These are phyloP conservation scores for Maconellicoccus hirsutus DNA, from an alignment of 1,140 invertebrate species.

Conservation along the genomic window DNA sequence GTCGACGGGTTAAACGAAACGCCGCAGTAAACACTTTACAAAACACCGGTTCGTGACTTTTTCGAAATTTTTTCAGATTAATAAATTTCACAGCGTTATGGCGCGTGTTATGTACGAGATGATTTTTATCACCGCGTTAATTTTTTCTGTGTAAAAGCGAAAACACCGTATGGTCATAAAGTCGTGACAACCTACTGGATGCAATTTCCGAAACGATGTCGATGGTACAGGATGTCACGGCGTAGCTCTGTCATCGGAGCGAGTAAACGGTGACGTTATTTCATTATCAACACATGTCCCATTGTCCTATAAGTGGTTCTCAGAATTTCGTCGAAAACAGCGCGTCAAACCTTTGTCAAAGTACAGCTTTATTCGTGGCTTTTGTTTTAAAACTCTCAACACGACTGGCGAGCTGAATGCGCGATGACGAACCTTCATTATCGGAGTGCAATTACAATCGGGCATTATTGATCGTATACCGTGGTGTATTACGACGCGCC, in stretches of 20 bases:
- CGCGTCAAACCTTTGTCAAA: neutral
- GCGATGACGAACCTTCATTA: too few relatives aligned
- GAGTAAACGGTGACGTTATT: neutral
- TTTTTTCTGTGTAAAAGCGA: too few relatives aligned
- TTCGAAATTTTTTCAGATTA: neutral
- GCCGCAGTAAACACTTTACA: neutral
- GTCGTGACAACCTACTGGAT: too few relatives aligned
- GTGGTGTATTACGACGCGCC: neutral
- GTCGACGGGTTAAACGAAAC: neutral
- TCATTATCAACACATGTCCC: neutral
- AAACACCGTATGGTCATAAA: too few relatives aligned
- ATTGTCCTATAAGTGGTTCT: neutral
- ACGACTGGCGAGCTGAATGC: too few relatives aligned
- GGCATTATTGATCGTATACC: too few relatives aligned
- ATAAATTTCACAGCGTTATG: neutral
- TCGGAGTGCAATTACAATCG: too few relatives aligned
- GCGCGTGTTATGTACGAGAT: neutral
- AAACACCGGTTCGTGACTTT: neutral
- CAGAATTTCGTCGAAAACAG: neutral
- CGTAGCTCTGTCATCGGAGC: neutral
- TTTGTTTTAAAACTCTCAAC: too few relatives aligned
- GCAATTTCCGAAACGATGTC: too few relatives aligned
- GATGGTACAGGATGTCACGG: neutral
- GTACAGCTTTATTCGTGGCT: neutral
- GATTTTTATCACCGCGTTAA: too few relatives aligned